These are phyloP conservation scores for Eptatretus atami DNA, from an alignment of 2,797 vertebrate genomes.

Conservation along the genomic window DNA sequence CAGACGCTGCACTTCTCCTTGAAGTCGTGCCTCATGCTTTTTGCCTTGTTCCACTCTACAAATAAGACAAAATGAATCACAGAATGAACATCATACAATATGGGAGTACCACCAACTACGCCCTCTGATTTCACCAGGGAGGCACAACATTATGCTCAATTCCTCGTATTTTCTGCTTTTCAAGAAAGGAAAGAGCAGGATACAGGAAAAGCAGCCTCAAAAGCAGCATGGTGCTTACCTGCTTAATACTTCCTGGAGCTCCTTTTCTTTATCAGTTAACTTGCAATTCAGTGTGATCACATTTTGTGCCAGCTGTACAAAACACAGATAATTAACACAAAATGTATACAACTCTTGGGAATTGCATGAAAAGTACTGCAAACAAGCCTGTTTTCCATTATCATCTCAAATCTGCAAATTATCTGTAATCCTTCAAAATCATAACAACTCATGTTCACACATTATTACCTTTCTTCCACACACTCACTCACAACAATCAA, in stretches of 20 bases:
- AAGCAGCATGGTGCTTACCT: conserved; percentile 24
- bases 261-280: conserved; percentile 70
- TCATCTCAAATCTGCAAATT: no score
- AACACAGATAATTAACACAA: conserved; percentile 10
- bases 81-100: neutral
- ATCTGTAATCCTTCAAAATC: no score
- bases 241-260: conserved; percentile 64
- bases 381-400: no score
- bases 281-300: conserved; percentile 82
- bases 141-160: neutral
- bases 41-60: conserved; percentile 47
- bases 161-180: no score
- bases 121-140: neutral
- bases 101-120: neutral
- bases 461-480: no score
- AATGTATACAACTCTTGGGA: conserved; percentile 4
- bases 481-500: no score
- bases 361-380: no score
- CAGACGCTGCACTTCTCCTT: conserved; percentile 48
- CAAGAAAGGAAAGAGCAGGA: no score
- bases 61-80: conserved; percentile 7
- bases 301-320: conserved; percentile 41
- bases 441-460: no score
- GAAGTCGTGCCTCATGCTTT: conserved; percentile 35
- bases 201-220: no score